Conservation (phyloP, 1,140 invertebrate species). For the Laupala kohalensis region DNA sequence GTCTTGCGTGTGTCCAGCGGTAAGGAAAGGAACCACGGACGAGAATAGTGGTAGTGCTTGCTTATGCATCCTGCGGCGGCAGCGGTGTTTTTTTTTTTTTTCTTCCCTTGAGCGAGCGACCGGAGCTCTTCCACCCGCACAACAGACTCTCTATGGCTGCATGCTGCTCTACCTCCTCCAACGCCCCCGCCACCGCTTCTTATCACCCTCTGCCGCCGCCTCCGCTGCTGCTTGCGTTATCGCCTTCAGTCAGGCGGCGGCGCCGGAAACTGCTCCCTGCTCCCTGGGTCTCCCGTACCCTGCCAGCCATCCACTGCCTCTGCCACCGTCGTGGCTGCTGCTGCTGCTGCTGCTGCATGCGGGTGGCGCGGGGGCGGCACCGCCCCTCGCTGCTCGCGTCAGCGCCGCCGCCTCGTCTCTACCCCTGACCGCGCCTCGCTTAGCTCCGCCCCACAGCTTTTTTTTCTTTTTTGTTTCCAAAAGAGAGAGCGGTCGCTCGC, state of each 20-base stretch:
- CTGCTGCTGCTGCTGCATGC: background rate
- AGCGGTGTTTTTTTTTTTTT: too few species aligned
- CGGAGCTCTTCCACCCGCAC: background rate
- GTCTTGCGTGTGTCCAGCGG: too few species aligned
- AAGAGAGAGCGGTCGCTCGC: background rate
- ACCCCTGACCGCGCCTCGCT: background rate
- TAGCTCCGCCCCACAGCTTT: too few species aligned
- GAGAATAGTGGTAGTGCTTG: background rate
- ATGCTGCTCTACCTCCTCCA: background rate
- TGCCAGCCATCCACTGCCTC: too few species aligned
- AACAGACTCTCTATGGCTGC: background rate
- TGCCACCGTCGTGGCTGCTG: too few species aligned
- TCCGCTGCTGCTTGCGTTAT: background rate
- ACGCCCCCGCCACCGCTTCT: background rate
- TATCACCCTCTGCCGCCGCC: background rate
- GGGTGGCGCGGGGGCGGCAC: too few species aligned
- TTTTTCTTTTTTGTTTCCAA: background rate
- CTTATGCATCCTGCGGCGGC: background rate
- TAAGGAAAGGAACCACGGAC: too few species aligned
- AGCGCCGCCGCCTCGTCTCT: background rate
- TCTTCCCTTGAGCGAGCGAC: background rate
- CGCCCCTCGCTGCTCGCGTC: background rate
- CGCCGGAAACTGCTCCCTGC: background rate
- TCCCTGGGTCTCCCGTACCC: too few species aligned
- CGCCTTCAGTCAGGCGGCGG: background rate